A percentile compares a stretch with the other conserved stretches of the same genome.
Evolutionary conservation across 2,797 vertebrate genomes (phyloP).

Genomic region (Perodicticus potto): DNA sequence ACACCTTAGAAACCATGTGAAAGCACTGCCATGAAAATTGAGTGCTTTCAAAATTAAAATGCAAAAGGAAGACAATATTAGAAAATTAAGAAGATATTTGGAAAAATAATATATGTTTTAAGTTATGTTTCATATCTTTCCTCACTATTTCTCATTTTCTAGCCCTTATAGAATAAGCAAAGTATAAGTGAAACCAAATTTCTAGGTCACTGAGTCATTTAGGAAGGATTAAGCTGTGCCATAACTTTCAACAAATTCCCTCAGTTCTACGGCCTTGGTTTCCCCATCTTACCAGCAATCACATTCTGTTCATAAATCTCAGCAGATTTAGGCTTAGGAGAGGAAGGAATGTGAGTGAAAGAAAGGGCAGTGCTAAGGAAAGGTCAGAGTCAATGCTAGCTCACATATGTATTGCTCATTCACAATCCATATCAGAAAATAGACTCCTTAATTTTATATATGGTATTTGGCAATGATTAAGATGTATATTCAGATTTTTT

Average conservation of each 20-base stretch:
- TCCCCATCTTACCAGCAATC: background rate
- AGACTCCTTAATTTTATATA: background rate
- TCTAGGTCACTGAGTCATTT: background rate
- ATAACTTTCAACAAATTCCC: background rate
- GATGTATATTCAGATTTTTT: background rate
- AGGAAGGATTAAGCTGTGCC: background rate
- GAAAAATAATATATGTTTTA: background rate
- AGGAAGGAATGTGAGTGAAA: background rate
- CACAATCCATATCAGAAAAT: background rate
- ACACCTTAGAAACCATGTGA: background rate
- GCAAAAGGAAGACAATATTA: background rate
- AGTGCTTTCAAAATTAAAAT: conserved; percentile 17
- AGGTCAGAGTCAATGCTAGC: background rate
- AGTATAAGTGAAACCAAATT: background rate
- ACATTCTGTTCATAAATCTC: background rate
- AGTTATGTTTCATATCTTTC: background rate
- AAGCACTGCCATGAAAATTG: background rate
- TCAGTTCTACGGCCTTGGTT: background rate
- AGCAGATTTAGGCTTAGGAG: background rate
- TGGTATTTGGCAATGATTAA: background rate
- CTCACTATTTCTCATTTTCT: background rate
- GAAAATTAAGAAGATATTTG: background rate
- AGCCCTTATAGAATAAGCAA: background rate
- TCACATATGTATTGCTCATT: background rate
- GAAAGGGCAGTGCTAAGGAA: background rate